Conservation (phyloP, 1,140 invertebrate species). For the Bathynomus jamesi region DNA sequence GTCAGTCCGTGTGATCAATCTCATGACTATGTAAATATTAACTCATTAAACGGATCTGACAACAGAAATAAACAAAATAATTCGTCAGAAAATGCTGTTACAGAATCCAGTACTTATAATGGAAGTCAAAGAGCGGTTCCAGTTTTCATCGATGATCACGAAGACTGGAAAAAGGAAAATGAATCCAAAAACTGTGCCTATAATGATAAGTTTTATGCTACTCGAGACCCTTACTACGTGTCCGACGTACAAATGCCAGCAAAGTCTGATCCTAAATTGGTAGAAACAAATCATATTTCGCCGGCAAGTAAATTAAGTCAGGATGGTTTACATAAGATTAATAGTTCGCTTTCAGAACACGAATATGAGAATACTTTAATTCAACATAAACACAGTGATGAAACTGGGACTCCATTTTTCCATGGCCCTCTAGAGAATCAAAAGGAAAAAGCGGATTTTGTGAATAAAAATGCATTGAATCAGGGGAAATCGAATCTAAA, state of each 20-base stretch:
- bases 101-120: slow-evolving; percentile 10
- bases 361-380: slow-evolving; percentile 4
- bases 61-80: not conserved
- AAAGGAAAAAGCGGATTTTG: not conserved
- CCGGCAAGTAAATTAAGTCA: not conserved
- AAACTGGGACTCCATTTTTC: not conserved
- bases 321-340: slow-evolving; percentile 7
- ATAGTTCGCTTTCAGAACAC: not conserved
- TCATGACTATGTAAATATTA: slow-evolving; percentile 31
- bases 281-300: slow-evolving; percentile 27
- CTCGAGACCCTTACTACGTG: slow-evolving; percentile 36
- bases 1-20: no score
- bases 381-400: not conserved
- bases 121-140: slow-evolving; percentile 28
- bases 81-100: not conserved
- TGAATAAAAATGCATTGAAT: not conserved
- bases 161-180: slow-evolving; percentile 9
- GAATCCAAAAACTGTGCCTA: slow-evolving; percentile 22
- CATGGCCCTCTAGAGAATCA: no score
- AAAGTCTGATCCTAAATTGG: slow-evolving; percentile 46
- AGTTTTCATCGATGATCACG: slow-evolving; percentile 28
- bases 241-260: slow-evolving; percentile 32
- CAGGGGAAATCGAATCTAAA: not conserved
- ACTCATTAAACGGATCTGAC: slow-evolving; percentile 20
- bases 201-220: slow-evolving; percentile 28